Evolutionary conservation across 2,888 invertebrate species (phyloP), one percentile per base, ranked within the genome.

Genomic region (Cephus spinipes): DNA sequence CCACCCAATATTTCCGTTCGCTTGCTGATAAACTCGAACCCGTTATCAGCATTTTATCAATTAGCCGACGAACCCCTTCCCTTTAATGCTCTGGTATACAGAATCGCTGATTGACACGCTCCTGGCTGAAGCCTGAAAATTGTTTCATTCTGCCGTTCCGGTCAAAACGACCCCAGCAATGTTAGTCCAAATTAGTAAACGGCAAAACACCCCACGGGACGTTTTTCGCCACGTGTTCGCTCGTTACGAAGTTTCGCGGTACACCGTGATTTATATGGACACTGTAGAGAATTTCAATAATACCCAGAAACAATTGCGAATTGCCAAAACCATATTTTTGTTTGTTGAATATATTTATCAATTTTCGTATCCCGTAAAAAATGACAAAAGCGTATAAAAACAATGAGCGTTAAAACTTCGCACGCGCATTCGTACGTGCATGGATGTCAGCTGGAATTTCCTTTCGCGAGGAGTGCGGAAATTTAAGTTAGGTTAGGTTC

Each of bases 181-280:
- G 79, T 80, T 78, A 76, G 32, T 73, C 73, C 71, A 81, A 81
- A 82, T 82, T 80, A 79, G 73, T 75, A 75, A 75, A 81, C 77
- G 74, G 75, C 69, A 73, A 55, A 55, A 55, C 23, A 55, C 23
- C 40, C 40, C 55, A 15, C 55, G 55, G 55, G 55, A 55, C 55
- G 55, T 55, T 55, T 55, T 55, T 55, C 55, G 23, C 55, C 23
- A 15, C 55, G 55, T 55, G 55, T 55, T 55, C 55, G 55, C 55
- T 55, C 55, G 55, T 55, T 55, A 55, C 55, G 55, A 55, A 55
- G 55, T 55, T 55, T 55, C 55, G 55, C 55, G 55, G 55, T 55
- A 23, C 55, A 55, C 23, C 55, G 55, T 55, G 55, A 55, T 55
- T 55, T 55, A 55, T 55, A 55, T 55, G 23, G 55, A 55, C 55